Percentiles rank a stretch among this genome's conserved stretches.
These are phyloP conservation scores for Asteroscopus sphinx DNA, from an alignment of 2,888 invertebrate genomes.

Conservation along the genomic window DNA sequence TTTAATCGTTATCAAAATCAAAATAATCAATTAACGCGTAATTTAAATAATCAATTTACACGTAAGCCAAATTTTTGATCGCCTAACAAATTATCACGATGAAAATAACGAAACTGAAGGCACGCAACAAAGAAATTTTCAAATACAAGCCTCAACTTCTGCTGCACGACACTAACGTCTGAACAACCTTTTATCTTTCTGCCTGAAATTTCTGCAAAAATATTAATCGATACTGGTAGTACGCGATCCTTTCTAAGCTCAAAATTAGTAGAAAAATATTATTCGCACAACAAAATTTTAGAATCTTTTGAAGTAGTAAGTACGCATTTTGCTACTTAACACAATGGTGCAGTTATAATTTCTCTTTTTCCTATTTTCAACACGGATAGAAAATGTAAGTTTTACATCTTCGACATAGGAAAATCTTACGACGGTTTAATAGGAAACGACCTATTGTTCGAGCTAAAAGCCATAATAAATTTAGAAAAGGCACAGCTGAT, in stretches of 20 bases:
- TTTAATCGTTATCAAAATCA: neutral
- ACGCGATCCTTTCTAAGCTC: neutral
- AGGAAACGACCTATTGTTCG: constrained; percentile 3
- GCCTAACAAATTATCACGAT: neutral
- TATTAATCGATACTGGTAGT: too few species aligned
- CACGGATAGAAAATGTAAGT: neutral
- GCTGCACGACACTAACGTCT: neutral
- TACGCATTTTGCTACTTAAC: neutral
- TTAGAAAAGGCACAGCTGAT: neutral
- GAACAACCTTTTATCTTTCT: neutral
- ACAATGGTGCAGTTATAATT: constrained; percentile 2
- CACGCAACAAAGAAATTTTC: neutral
- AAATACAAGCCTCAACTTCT: neutral
- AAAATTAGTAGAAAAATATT: neutral
- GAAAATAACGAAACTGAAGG: neutral
- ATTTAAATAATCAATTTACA: too few species aligned
- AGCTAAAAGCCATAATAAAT: neutral
- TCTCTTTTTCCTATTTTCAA: neutral
- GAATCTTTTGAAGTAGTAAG: neutral
- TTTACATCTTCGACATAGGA: too few species aligned
- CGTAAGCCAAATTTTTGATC: neutral
- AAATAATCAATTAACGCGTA: neutral
- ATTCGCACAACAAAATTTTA: neutral
- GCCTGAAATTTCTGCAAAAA: neutral
- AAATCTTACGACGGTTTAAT: too few species aligned